Evolutionary conservation across 2,797 vertebrate genomes (phyloP).

Genomic region (Melopsittacus undulatus): DNA sequence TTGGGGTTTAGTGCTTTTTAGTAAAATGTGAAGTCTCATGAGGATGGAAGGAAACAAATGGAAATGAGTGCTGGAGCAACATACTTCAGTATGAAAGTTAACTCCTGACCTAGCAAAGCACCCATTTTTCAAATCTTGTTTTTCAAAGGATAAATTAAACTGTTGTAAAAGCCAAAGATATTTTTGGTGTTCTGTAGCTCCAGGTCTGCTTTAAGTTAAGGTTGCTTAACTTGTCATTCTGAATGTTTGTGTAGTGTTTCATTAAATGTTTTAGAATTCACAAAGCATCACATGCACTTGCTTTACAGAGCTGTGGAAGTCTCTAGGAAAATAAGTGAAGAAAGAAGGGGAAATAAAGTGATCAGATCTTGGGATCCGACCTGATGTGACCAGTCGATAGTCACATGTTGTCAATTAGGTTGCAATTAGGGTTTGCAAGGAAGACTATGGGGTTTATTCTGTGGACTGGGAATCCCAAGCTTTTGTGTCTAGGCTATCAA

Average conservation of each 20-base stretch:
- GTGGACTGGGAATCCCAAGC: background rate
- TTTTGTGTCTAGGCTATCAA: background rate
- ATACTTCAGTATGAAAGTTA: background rate
- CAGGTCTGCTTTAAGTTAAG: conserved; percentile 53
- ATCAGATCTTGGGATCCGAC: background rate
- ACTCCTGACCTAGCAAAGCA: background rate
- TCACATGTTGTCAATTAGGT: fast-evolving
- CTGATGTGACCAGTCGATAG: background rate
- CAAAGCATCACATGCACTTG: background rate
- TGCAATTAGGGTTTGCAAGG: background rate
- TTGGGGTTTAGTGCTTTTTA: background rate
- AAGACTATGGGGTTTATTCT: background rate
- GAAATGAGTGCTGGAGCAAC: background rate
- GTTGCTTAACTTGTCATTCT: conserved; percentile 50
- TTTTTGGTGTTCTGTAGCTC: background rate
- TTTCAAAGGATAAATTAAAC: conserved; percentile 8
- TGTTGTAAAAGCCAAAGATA: background rate
- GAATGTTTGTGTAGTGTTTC: conserved; percentile 36
- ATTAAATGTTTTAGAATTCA: conserved; percentile 26
- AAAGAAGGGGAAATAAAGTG: background rate
- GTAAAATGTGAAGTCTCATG: background rate
- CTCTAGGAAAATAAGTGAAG: background rate
- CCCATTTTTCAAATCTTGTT: background rate
- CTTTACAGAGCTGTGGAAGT: background rate
- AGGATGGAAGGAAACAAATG: background rate